Evolutionary conservation across 1,140 invertebrate species (phyloP), one percentile per base, ranked within the genome.

Genomic region (Sesamia nonagrioides): DNA sequence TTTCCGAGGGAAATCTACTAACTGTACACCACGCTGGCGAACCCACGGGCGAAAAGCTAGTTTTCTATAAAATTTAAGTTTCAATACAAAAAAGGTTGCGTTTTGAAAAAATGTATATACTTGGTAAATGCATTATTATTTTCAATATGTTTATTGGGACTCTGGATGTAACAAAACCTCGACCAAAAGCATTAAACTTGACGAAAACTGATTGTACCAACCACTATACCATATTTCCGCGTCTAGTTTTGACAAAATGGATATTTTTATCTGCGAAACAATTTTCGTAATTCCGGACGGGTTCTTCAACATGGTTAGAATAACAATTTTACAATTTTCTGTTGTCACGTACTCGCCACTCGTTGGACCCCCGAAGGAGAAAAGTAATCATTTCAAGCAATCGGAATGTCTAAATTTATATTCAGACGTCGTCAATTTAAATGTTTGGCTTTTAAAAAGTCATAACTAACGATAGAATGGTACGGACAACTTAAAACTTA

Each of bases 301-400:
- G 84, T 85, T 87, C 79, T 84, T 87, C 86, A 91, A 86, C 91
- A 91, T 82, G 89, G 84, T 85, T 84, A 83, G 91, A 93, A 93
- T 93, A 93, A 92, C 87, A 93, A 93, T 92, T 91, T 91, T 87
- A 91, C 90, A 92, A 93, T 89, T 86, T 90, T 87, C 83, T 83
- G 61, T 82, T 82, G 88, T 92, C 91, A 93, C 89, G 90, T 90
- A 84, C 82, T 82, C 80, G 81, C 83, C 89, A 89, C 87, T 87
- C 86, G 84, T 87, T 77, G 74, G 74, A 69, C 79, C 50, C 86
- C 81, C 84, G 60, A 81, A 82, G 84, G 82, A 84, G 86, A 78
- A 82, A 85, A 83, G 82, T 84, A 87, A 85, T 87, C 82, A 86
- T 86, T 86, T 84, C 85, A 71, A 77, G 82, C 81, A 84, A 86